Evolutionary conservation across 2,888 invertebrate genomes (phyloP).

Genomic region (Fragum sueziense): DNA sequence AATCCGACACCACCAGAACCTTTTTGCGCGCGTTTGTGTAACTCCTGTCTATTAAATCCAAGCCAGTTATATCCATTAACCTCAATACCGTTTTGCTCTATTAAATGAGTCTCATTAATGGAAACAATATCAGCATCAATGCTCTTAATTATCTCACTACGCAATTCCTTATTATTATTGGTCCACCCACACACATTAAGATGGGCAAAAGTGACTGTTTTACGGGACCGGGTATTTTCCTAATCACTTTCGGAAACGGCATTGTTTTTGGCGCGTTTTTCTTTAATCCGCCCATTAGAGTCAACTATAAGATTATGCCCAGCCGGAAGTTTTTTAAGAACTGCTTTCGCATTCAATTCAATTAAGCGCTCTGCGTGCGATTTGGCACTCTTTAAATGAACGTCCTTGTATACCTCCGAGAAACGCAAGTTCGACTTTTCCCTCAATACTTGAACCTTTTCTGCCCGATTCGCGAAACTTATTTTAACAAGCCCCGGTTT

Average conservation of each 20-base stretch:
- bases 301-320: constrained; percentile 30
- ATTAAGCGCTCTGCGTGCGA: constrained; percentile 34
- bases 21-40: constrained; percentile 37
- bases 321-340: constrained; percentile 33
- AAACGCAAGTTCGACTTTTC: constrained; percentile 22
- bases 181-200: constrained; percentile 56
- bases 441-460: constrained; percentile 29
- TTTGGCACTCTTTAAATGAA: constrained; percentile 34
- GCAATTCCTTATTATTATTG: constrained; percentile 24
- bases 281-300: constrained; percentile 28
- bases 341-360: constrained; percentile 38
- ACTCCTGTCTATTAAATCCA: constrained; percentile 23
- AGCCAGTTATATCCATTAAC: constrained; percentile 33
- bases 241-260: neutral
- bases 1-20: constrained; percentile 42
- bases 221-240: constrained; percentile 18
- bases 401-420: neutral
- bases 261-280: neutral
- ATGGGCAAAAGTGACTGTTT: constrained; percentile 31
- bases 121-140: constrained; percentile 39
- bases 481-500: constrained; percentile 31
- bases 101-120: constrained; percentile 39
- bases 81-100: constrained; percentile 15
- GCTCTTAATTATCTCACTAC: constrained; percentile 11
- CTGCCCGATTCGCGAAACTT: constrained; percentile 19